Conservation (phyloP, 2,888 invertebrate genomes). For the Netelia virgata region DNA sequence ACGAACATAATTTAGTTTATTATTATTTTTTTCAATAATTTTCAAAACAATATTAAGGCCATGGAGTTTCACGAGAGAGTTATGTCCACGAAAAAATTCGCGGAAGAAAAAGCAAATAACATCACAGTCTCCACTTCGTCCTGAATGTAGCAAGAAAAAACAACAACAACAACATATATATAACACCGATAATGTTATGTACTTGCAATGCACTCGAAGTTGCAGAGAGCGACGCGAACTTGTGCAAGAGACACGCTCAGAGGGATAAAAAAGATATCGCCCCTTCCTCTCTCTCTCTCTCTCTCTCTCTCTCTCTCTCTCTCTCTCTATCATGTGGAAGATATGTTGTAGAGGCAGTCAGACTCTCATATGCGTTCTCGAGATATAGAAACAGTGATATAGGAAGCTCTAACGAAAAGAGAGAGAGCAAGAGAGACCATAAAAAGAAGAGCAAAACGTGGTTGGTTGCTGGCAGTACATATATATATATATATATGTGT, state of each 20-base stretch:
- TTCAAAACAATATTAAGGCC: neutral
- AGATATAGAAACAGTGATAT: slow-evolving; percentile 14
- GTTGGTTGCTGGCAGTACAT: slow-evolving; percentile 27
- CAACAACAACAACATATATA: neutral
- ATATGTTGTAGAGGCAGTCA: too few species aligned
- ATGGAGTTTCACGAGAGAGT: neutral
- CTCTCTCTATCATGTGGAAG: too few species aligned
- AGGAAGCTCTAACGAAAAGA: slow-evolving; percentile 22
- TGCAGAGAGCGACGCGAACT: slow-evolving; percentile 27
- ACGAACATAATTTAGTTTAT: neutral
- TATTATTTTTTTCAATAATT: neutral
- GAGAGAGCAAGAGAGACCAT: slow-evolving; percentile 6
- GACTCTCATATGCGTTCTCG: slow-evolving; percentile 2
- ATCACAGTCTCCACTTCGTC: neutral
- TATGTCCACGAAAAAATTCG: neutral
- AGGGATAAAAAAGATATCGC: slow-evolving; percentile 37
- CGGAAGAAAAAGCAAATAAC: neutral
- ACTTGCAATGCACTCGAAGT: slow-evolving; percentile 50
- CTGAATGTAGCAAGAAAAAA: neutral
- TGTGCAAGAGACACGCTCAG: slow-evolving; percentile 27
- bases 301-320: too few species aligned
- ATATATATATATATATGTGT: neutral
- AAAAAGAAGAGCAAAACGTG: slow-evolving; percentile 41
- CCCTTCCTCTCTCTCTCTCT: neutral
- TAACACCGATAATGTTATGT: slow-evolving; percentile 45